These are phyloP conservation scores for Tricholauxania praeusta DNA, from an alignment of 2,888 invertebrate species.

Conservation along the genomic window DNA sequence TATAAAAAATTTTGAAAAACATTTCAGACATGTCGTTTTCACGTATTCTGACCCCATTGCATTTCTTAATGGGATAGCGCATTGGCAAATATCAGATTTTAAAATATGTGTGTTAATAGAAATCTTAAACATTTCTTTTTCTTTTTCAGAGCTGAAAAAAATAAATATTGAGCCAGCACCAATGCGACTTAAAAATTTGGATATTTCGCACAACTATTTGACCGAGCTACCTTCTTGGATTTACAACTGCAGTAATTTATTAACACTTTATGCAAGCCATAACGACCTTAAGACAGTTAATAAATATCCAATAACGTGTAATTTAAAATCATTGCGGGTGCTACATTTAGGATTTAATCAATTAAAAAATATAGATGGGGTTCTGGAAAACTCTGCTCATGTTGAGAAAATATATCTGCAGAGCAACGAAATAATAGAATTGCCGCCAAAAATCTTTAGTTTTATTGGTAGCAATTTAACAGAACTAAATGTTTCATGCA, in stretches of 20 bases:
- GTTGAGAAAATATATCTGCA: conserved; percentile 81
- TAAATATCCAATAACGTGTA: conserved; percentile 80
- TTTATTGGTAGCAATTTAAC: conserved; percentile 73
- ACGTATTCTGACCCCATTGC: too few relatives aligned
- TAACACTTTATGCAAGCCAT: conserved; percentile 80
- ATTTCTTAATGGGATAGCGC: too few relatives aligned
- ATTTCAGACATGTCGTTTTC: too few relatives aligned
- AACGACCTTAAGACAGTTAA: conserved; percentile 79
- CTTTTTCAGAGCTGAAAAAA: conserved; percentile 77
- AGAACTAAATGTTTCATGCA: conserved; percentile 83
- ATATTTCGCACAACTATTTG: conserved; percentile 83
- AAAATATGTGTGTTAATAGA: too few relatives aligned
- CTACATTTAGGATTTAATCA: conserved; percentile 84
- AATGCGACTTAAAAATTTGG: conserved; percentile 78
- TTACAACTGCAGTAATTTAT: conserved; percentile 78
- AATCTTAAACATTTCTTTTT: conserved; percentile 25
- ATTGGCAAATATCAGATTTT: too few relatives aligned
- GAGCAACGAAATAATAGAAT: conserved; percentile 79
- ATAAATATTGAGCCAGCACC: conserved; percentile 79
- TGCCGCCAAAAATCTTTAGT: conserved; percentile 83
- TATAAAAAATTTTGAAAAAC: too few relatives aligned
- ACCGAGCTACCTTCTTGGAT: conserved; percentile 82
- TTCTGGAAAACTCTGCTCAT: conserved; percentile 68
- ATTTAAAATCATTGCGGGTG: conserved; percentile 79
- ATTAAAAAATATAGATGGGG: conserved; percentile 76